Evolutionary conservation across 1,140 invertebrate species (phyloP), one percentile per base, ranked within the genome.

Genomic region (Plodia interpunctella): DNA sequence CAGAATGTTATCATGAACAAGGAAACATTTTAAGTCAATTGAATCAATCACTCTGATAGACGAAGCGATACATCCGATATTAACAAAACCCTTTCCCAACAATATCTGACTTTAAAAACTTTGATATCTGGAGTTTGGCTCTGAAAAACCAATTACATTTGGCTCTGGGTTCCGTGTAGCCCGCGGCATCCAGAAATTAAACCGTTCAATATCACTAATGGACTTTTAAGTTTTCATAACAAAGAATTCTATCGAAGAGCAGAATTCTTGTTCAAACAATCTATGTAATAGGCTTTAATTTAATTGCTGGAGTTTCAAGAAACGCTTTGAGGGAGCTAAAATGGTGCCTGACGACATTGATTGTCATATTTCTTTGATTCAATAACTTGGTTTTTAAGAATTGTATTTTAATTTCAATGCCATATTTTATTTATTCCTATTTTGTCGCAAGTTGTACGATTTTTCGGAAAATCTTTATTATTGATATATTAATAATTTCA

Each of bases 71-170:
- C 38, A 44, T 44, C 38, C 38, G 9, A 15, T 32, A 32, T 32
- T n/a, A 44, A n/a, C 3, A 17, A 13, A 15, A 44, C 13, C 13
- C 38, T 17, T 44, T 44, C 1, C 15, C 38, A 44, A 44, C 38
- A 44, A 44, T 44, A 44, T 32, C 30, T 32, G 6, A 44, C 38
- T 44, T 44, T 10, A 44, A 35, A 44, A 44, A 44, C 38, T 44
- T 44, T 4, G 38, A 44, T 44, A 44, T 15, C 15, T 44, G 5
- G 5, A n/a, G 38, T 44, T 44, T n/a, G 38, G 13, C 8, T 21
- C 51, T 53, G 51, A 51, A 60, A 60, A 67, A 60, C 30, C 65
- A 67, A 67, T 67, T 67, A 67, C 65, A 67, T 67, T 67, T 59
- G 60, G 17, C 32, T n/a, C 20, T 54, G 53, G 52, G 21, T 38